Percentiles rank a stretch among this genome's conserved stretches.
Evolutionary conservation across 2,888 invertebrate genomes (phyloP).

Genomic region (Orthonychiurus folsomi): DNA sequence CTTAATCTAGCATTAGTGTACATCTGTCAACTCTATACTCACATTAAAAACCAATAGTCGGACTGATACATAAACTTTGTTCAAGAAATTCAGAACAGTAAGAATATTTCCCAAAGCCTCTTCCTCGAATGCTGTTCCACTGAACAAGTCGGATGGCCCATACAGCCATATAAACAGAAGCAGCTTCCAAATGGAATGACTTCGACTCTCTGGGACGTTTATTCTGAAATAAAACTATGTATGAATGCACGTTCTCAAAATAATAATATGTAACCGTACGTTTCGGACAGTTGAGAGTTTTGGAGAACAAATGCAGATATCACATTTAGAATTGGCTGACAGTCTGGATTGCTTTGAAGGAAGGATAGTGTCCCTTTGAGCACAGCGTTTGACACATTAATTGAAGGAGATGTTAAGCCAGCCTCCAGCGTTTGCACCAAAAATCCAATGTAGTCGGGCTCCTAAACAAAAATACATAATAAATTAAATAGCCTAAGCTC

Average conservation of each 20-base stretch:
- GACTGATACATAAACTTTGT: constrained; percentile 37
- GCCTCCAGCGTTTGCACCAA: constrained; percentile 32
- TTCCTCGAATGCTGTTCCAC: constrained; percentile 33
- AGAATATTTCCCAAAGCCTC: constrained; percentile 37
- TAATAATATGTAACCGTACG: constrained; percentile 21
- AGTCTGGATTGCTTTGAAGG: constrained; percentile 33
- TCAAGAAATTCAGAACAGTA: constrained; percentile 37
- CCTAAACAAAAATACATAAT: too few species aligned
- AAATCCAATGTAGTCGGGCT: constrained; percentile 26
- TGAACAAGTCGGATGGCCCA: constrained; percentile 28
- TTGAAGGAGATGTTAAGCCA: constrained; percentile 21
- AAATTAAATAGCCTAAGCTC: background rate
- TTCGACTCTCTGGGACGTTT: constrained; percentile 33
- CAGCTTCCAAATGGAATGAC: constrained; percentile 32
- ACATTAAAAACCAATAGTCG: constrained; percentile 36
- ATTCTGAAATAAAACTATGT: constrained; percentile 17
- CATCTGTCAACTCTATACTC: too few species aligned
- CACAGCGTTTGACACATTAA: constrained; percentile 30
- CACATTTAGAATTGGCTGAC: constrained; percentile 24
- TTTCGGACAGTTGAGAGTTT: constrained; percentile 35
- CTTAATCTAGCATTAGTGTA: too few species aligned
- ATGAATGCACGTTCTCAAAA: too few species aligned
- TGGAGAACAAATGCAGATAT: constrained; percentile 30
- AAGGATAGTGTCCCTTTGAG: constrained; percentile 31
- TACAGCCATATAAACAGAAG: constrained; percentile 37